These are phyloP conservation scores for Eclectus roratus DNA, from an alignment of 2,113 vertebrate species.

Conservation along the genomic window DNA sequence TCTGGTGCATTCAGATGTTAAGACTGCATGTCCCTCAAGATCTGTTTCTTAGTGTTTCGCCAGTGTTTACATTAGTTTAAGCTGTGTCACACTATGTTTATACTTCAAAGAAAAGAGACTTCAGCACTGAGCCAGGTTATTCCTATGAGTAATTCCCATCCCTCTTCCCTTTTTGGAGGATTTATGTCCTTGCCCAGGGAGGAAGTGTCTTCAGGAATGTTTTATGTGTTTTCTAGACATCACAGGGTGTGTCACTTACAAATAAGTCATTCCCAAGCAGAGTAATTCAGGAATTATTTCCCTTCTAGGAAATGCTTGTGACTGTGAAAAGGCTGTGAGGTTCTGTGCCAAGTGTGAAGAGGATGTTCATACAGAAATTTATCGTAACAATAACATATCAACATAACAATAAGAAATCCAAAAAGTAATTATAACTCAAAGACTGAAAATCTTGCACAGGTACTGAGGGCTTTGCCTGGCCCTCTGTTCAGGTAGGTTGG, in stretches of 20 bases:
- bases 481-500: neutral
- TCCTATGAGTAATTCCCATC: neutral
- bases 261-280: neutral
- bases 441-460: neutral
- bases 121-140: neutral
- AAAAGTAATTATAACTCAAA: neutral
- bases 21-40: neutral
- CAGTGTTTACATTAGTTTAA: neutral
- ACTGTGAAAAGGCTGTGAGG: neutral
- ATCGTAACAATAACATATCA: rapidly evolving
- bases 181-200: neutral
- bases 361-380: neutral
- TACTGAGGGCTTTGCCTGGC: neutral
- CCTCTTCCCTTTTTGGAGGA: neutral
- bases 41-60: neutral
- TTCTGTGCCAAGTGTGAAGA: neutral
- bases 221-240: neutral
- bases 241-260: neutral
- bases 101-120: neutral
- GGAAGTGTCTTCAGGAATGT: neutral
- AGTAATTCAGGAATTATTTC: neutral
- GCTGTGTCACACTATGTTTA: neutral
- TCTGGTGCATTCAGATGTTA: neutral
- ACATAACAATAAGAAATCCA: neutral
- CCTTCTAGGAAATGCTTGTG: neutral